phyloP scores from a whole-genome alignment of 2,113 vertebrate genomes.

The Zosterops lateralis region DNA sequence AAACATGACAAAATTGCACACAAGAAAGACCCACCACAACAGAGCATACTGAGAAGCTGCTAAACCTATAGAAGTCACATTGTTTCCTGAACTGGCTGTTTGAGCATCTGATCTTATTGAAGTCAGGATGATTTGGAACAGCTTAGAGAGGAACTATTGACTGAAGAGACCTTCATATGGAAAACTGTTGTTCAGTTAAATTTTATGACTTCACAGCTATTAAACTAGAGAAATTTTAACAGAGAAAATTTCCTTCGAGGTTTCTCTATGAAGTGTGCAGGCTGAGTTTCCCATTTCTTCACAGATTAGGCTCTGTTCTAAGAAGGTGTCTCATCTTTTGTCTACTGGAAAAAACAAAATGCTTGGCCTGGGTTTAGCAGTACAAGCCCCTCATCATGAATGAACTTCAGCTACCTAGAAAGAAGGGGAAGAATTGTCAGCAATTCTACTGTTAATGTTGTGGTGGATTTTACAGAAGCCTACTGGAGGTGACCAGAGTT shows the following conservation, averaged over 20 bases:
- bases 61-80: conserved; percentile 28
- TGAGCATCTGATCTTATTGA: not conserved
- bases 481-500: not conserved
- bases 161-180: conserved; percentile 37
- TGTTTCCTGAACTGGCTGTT: not conserved
- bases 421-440: not conserved
- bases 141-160: conserved; percentile 10
- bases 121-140: conserved; percentile 29
- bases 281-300: not conserved
- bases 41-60: not conserved
- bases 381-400: not conserved
- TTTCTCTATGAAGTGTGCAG: conserved; percentile 50
- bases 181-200: conserved; percentile 51
- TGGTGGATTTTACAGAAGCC: not conserved
- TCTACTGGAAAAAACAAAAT: not conserved
- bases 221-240: conserved; percentile 60
- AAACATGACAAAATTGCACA: not conserved
- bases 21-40: not conserved
- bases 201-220: conserved; percentile 55
- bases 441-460: not conserved
- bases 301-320: not conserved
- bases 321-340: conserved; percentile 19
- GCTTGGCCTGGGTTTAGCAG: not conserved
- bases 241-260: not conserved
- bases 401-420: not conserved